Percentiles rank a stretch among this genome's conserved stretches.
phyloP scores from a whole-genome alignment of 2,888 invertebrate genomes.

The Lasioglossum marginatum region DNA sequence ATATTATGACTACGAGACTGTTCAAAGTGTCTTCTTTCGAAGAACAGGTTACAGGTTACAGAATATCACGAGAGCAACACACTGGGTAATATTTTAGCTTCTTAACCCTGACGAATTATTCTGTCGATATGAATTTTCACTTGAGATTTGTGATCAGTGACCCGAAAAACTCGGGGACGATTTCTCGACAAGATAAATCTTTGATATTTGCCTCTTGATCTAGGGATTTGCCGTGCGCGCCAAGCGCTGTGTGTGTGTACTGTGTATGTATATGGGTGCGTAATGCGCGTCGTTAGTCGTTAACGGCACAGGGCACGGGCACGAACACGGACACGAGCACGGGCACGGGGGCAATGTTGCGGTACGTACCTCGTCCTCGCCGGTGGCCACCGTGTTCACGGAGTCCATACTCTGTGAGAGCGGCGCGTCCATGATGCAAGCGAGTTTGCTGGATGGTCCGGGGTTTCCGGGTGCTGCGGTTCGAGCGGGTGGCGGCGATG shows the following conservation, averaged over 20 bases:
- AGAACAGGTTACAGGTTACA: too few relatives aligned
- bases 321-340: neutral
- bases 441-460: slow-evolving; percentile 81
- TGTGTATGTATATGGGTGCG: slow-evolving; percentile 25
- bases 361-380: slow-evolving; percentile 97
- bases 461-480: slow-evolving; percentile 84
- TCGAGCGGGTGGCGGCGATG: slow-evolving; percentile 84
- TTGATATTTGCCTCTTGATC: neutral
- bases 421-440: slow-evolving; percentile 89
- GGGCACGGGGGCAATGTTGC: neutral
- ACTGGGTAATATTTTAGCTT: too few relatives aligned
- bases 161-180: neutral
- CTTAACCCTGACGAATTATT: neutral
- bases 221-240: neutral
- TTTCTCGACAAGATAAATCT: neutral
- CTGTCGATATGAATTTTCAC: neutral
- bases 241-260: neutral
- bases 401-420: slow-evolving; percentile 99
- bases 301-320: slow-evolving; percentile 20
- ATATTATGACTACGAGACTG: neutral
- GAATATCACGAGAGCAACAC: too few relatives aligned
- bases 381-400: slow-evolving; percentile 95
- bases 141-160: neutral
- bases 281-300: slow-evolving; percentile 53
- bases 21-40: neutral